Evolutionary conservation across 2,888 invertebrate genomes (phyloP).

Genomic region (Linyphia triangularis): DNA sequence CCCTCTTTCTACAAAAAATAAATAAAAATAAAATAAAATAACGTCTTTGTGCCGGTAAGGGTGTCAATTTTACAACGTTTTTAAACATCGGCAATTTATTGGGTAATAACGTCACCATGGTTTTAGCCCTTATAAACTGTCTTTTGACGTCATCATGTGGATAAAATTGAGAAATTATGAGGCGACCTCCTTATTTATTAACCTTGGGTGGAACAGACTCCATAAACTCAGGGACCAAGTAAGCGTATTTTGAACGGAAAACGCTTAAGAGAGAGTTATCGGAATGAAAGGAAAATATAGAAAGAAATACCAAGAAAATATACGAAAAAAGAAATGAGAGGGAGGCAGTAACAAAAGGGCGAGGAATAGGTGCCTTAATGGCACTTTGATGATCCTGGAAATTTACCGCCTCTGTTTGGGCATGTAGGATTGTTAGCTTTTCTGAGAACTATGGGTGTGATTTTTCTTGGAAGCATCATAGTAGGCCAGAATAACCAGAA

Average conservation of each 20-base stretch:
- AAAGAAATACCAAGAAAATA: neutral
- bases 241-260: slow-evolving; percentile 3
- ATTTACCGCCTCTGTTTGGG: slow-evolving; percentile 45
- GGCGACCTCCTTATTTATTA: neutral
- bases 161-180: too few relatives aligned
- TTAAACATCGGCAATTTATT: too few relatives aligned
- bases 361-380: slow-evolving; percentile 31
- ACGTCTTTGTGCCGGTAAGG: too few relatives aligned
- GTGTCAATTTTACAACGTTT: neutral
- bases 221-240: neutral
- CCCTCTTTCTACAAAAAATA: too few relatives aligned
- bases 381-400: slow-evolving; percentile 57
- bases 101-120: too few relatives aligned
- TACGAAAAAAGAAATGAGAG: neutral
- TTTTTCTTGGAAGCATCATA: slow-evolving; percentile 16
- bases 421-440: slow-evolving; percentile 29
- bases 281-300: neutral
- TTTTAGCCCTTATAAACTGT: too few relatives aligned
- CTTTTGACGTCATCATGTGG: too few relatives aligned
- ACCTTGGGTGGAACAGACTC: too few relatives aligned
- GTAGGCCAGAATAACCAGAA: too few relatives aligned
- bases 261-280: neutral
- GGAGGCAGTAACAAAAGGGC: neutral
- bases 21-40: too few relatives aligned
- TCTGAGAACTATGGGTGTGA: slow-evolving; percentile 50